Evolutionary conservation across 2,113 vertebrate species (phyloP).

Genomic region (Caloenas nicobarica): DNA sequence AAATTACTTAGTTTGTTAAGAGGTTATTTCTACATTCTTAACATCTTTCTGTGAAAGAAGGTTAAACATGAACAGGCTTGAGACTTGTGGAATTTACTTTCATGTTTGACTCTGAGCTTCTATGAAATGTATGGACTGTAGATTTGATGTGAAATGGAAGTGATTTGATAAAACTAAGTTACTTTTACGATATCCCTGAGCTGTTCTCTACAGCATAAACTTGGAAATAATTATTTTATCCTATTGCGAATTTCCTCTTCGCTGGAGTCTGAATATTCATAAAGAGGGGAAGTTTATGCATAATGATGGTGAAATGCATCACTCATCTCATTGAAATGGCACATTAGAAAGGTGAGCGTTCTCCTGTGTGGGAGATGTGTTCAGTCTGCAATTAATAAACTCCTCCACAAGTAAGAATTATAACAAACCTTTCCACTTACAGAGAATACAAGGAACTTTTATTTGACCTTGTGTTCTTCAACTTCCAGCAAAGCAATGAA

Average conservation of each 20-base stretch:
- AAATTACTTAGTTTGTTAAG: background rate
- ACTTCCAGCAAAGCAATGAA: background rate
- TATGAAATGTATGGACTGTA: fast-evolving
- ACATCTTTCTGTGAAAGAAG: background rate
- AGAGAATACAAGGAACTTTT: background rate
- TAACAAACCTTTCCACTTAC: background rate
- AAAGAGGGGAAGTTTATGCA: background rate
- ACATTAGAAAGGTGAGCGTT: background rate
- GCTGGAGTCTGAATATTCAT: background rate
- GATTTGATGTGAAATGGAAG: background rate
- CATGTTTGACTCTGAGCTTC: background rate
- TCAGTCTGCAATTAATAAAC: background rate
- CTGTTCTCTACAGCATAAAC: background rate
- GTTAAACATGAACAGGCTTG: background rate
- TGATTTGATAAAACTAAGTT: background rate
- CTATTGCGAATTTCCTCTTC: background rate
- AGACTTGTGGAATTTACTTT: background rate
- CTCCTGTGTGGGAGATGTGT: background rate
- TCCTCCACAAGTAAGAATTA: background rate
- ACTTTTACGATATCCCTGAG: background rate
- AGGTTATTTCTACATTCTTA: background rate
- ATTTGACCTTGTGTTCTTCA: background rate
- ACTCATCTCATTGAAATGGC: background rate
- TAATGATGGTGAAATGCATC: background rate
- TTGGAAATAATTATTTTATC: background rate